Base-by-base conservation (phyloP, 2,797 vertebrate genomes). In the Poeciliopsis gracilis region DNA sequence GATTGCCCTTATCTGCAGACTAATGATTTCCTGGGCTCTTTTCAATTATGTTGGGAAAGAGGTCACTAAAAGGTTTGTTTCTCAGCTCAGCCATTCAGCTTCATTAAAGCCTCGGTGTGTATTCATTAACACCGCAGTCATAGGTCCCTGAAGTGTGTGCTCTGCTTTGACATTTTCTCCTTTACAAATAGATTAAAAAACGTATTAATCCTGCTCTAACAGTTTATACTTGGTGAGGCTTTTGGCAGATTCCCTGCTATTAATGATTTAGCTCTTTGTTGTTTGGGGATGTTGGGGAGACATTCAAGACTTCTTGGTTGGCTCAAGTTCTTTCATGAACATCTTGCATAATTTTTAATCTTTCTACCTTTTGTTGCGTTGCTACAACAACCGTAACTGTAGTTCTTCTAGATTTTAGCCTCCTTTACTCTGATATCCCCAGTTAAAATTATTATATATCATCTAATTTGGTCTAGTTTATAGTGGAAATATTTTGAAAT, bases 1-100 rank as follows among this genome's bases (percentile, higher is more conserved):
- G 74, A 86, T 84, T 87, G 82, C 86, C 91, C 87, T 93, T 94
- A 93, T 94, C 92, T 90, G 75, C 77, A 16, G 81, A 87, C 92
- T 94, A 95, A 95, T 94, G 91, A 93, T 91, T 92, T 93, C 93
- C 92, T 75, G 41, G 79, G 85, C 81, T 92, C 82, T 88, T 90
- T 94, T 95, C 92, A 93, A 94, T 95, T 94, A 93, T 85, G 88
- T 86, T 85, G 82, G 80, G 84, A 88, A 86, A 30, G 73, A 87
- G 94, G 94, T 93, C 94, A 93, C 88, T 80, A 77, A 90, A 90
- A 92, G 91, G 84, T 87, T 92, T 82, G 81, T 82, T 86, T 82
- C 85, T 74, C 82, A 81, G 84, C 85, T 79, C 79, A 89, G 83
- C 82, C 86, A 82, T 84, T 89, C 84, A 74, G 86, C 82, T 87